Conservation (phyloP, 2,888 invertebrate species). For the Dryomyza anilis region DNA sequence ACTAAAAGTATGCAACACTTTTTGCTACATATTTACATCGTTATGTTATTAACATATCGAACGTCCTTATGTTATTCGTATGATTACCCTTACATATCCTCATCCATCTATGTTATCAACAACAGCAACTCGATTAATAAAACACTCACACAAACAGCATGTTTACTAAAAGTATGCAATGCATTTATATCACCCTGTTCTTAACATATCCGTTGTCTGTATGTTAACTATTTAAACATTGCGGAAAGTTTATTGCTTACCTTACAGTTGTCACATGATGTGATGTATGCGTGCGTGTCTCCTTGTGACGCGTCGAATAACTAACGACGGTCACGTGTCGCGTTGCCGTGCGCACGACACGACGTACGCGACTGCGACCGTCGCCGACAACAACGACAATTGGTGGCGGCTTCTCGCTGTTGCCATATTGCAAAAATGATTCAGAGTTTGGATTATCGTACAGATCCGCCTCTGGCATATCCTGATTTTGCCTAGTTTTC, state of each 20-base stretch:
- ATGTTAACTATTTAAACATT: too few relatives aligned
- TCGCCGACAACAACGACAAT: constrained; percentile 61
- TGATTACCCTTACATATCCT: too few relatives aligned
- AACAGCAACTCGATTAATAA: too few relatives aligned
- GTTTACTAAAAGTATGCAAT: too few relatives aligned
- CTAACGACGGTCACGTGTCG: constrained; percentile 62
- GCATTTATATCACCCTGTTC: too few relatives aligned
- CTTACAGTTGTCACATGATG: constrained; percentile 62
- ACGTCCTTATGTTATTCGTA: too few relatives aligned
- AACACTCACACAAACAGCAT: too few relatives aligned
- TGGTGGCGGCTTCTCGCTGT: constrained; percentile 56
- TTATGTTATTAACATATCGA: too few relatives aligned
- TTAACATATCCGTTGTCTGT: too few relatives aligned
- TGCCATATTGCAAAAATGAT: constrained; percentile 59
- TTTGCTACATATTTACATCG: neutral
- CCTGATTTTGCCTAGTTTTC: constrained; percentile 19
- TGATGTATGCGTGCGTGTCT: constrained; percentile 60
- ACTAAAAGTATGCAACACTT: neutral
- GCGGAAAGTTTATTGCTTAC: too few relatives aligned
- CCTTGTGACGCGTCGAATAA: constrained; percentile 61
- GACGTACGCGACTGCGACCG: constrained; percentile 59
- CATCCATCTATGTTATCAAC: too few relatives aligned
- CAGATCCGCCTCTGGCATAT: constrained; percentile 52
- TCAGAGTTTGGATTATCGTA: constrained; percentile 45
- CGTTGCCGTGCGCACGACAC: constrained; percentile 60